Evolutionary conservation across 2,797 vertebrate genomes (phyloP), one percentile per base, ranked within the genome.

Genomic region (Knipowitschia caucasica): DNA sequence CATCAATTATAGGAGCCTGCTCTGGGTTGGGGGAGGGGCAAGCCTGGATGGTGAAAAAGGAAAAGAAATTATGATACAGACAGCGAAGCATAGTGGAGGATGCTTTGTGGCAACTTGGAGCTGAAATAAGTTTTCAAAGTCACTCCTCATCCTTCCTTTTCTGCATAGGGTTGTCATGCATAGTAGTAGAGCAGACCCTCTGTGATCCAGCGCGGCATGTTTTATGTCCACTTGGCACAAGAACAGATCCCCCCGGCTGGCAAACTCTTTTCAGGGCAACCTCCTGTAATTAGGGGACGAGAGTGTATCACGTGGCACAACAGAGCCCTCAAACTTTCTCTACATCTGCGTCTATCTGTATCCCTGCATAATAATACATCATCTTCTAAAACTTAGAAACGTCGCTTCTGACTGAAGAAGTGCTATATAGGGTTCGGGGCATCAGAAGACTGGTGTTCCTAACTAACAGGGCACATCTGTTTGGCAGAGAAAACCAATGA

Each of bases 201-300:
- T 88, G 85, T 88, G 86, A 89, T 89, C 83, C 80, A 81, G 72
- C 85, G 80, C 86, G 85, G 86, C 79, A 85, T 80, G 85, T 89
- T 91, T 91, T 83, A 90, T 89, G 88, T 88, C 84, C 85, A 79
- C 83, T 88, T 91, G 89, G 88, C 89, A 89, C 75, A 73, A 73
- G 83, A 69, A 73, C 83, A 79, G 80, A 87, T 90, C 83, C 87
- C 88, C 89, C 75, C 78, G 77, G 82, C 82, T 87, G 82, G 81
- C 83, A 84, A 89, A 83, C 88, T 84, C 89, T 88, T 91, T 91
- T 90, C 88, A 89, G 87, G 84, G 86, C 86, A 77, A 85, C 84
- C 84, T 89, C 81, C 73, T 83, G 83, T 90, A 91, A 90, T 92
- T 91, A 90, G 83, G 88, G 84, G 86, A 87, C 85, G 89, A 87